Evolutionary conservation across 1,140 invertebrate species (phyloP).

Genomic region (Zophobas morio): DNA sequence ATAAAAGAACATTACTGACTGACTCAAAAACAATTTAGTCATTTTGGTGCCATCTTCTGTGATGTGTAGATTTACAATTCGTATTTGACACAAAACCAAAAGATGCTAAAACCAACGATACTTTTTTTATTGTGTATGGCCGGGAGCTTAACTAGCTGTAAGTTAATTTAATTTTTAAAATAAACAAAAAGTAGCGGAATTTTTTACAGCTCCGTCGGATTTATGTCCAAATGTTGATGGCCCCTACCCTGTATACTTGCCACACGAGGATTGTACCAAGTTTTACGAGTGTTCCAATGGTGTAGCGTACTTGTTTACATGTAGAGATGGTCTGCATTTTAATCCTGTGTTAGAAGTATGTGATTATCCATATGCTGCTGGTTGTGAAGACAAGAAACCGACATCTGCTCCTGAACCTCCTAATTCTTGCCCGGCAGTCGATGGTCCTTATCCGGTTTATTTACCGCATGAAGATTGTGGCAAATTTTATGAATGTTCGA

Average conservation of each 20-base stretch:
- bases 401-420: background rate
- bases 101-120: background rate
- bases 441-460: background rate
- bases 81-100: background rate
- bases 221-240: constrained; percentile 55
- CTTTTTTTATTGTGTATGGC: background rate
- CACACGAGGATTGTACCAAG: constrained; percentile 68
- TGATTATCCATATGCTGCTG: constrained; percentile 62
- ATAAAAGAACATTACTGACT: background rate
- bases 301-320: constrained; percentile 65
- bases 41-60: background rate
- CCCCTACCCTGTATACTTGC: constrained; percentile 45
- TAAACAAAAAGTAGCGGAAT: background rate
- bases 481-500: too few species aligned
- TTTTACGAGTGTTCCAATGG: constrained; percentile 74
- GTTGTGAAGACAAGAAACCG: constrained; percentile 52
- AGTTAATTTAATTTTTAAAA: background rate
- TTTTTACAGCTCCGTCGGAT: constrained; percentile 61
- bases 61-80: constrained; percentile 9
- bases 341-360: constrained; percentile 63
- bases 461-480: too few species aligned
- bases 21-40: background rate
- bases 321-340: constrained; percentile 65
- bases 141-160: background rate
- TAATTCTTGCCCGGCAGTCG: background rate